Conservation (phyloP, 2,888 invertebrate genomes). For the Tiliacea citrago region DNA sequence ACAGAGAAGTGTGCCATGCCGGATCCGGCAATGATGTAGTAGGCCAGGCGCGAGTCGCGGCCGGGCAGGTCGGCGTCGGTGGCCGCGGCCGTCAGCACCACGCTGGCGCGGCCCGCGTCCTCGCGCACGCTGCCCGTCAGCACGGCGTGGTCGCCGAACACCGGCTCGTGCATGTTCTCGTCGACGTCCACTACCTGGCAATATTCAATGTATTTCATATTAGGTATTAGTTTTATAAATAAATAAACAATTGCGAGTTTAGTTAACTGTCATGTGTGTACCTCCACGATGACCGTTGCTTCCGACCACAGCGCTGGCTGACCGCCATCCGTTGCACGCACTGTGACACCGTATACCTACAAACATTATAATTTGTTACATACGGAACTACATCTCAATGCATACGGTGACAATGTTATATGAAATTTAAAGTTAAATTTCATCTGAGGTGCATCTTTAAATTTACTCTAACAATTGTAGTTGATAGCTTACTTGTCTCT, state of each 20-base stretch:
- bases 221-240: not conserved
- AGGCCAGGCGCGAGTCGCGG: slow-evolving; percentile 95
- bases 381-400: not conserved
- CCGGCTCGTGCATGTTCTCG: slow-evolving; percentile 96
- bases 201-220: not conserved
- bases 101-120: slow-evolving; percentile 94
- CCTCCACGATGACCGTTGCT: slow-evolving; percentile 95
- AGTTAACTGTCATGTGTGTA: not conserved
- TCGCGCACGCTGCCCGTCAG: slow-evolving; percentile 94
- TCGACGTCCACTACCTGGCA: slow-evolving; percentile 95
- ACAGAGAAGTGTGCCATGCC: slow-evolving; percentile 98
- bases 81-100: slow-evolving; percentile 95
- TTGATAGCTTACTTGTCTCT: slow-evolving; percentile 91
- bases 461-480: not conserved
- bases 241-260: not conserved
- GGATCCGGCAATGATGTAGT: slow-evolving; percentile 96
- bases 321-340: slow-evolving; percentile 96
- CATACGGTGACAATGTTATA: not conserved
- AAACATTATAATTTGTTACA: not conserved
- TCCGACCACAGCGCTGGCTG: slow-evolving; percentile 95
- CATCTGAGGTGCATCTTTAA: not conserved
- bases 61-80: slow-evolving; percentile 95
- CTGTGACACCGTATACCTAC: slow-evolving; percentile 95
- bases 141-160: slow-evolving; percentile 94
- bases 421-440: not conserved